Evolutionary conservation across 2,888 invertebrate species (phyloP), one percentile per base, ranked within the genome.

Genomic region (Mythimna lalbum): DNA sequence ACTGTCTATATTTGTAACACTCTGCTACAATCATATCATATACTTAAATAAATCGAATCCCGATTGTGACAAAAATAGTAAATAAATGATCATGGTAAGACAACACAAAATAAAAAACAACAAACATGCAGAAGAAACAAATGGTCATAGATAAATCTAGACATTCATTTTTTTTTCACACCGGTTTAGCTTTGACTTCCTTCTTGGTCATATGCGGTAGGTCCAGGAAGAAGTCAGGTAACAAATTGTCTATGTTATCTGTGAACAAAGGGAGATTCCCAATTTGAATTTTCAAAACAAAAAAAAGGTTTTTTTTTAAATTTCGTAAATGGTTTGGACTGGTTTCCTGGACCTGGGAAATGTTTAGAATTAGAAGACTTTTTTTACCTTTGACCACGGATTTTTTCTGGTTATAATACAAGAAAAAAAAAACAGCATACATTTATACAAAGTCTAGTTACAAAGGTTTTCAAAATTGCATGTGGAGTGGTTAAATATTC

Each of bases 181-280:
- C 94, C 94, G 93, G 91, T 87, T 88, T 91, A 62, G 86, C 79
- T 61, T 86, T 82, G 63, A 33, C 47, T 77, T 63, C 78, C 76
- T 70, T 75, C 75, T 85, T 84, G 77, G 83, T 85, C 69, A 86
- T 87, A 56, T 84, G 91, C 76, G 90, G 92, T 74, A 88, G 88
- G 62, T 95, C 98, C 93, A 99, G 95, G 96, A 99, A 99, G 95
- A 99, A 99, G 95, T 99, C 99, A 0, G 97, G 97, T 97, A 98
- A 97, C 78, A 99, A 95, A 78, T 97, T 96, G 74, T 97, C 95
- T 84, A 96, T 89, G 89, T 97, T 96, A 87, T 96, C 97, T 97
- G 93, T 76, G 94, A 94, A 94, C 92, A 94, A 94, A 93, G 80
- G 89, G 84, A 89, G 81, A 82, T 80, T 69, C 78, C 84, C 85